These are phyloP conservation scores for Saguinus midas DNA, from an alignment of 2,113 vertebrate genomes.

Conservation along the genomic window DNA sequence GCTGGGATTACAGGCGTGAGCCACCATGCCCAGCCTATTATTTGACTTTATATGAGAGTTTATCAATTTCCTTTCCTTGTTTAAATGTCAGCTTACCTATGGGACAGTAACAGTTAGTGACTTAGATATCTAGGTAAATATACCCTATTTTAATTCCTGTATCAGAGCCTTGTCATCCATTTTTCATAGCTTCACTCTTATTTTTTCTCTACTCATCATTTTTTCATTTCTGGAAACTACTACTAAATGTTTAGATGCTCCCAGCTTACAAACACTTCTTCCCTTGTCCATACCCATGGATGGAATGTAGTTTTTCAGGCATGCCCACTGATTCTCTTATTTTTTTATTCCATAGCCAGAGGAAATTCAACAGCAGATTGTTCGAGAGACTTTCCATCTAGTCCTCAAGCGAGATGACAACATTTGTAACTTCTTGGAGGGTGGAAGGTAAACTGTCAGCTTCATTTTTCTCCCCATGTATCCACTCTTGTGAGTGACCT, in stretches of 20 bases:
- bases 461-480: background rate
- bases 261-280: background rate
- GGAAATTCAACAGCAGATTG: constrained; percentile 95
- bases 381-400: constrained; percentile 95
- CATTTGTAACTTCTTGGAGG: constrained; percentile 96
- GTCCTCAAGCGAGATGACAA: constrained; percentile 96
- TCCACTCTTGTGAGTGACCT: background rate
- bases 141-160: background rate
- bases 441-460: constrained; percentile 87
- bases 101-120: background rate
- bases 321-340: background rate
- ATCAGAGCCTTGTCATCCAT: background rate
- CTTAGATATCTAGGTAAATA: background rate
- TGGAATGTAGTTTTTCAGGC: background rate
- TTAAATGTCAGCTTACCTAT: background rate
- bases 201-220: background rate
- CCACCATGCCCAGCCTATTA: background rate
- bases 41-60: constrained; percentile 7
- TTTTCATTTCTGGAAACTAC: background rate
- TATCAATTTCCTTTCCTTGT: background rate
- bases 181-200: background rate
- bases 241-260: background rate
- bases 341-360: constrained; percentile 85
- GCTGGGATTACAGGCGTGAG: no score
- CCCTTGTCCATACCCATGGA: background rate